Conservation (phyloP, 1,140 invertebrate species). For the Venustaconcha ellipsiformis region DNA sequence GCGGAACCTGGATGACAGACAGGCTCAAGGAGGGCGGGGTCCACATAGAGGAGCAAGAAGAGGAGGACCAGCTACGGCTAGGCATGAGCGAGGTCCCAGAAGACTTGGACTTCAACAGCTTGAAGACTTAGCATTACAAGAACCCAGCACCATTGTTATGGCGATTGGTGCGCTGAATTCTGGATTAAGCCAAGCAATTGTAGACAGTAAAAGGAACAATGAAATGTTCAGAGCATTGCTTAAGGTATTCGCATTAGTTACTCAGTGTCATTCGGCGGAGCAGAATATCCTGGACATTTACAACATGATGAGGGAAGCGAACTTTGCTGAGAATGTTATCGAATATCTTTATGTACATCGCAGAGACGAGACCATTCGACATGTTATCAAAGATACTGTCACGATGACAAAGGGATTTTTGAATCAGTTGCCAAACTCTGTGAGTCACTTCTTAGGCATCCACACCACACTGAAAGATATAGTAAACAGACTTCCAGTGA, state of each 20-base stretch:
- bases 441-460: conserved; percentile 24
- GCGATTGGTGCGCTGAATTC: conserved; percentile 11
- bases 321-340: conserved; percentile 15
- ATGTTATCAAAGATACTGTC: conserved; percentile 19
- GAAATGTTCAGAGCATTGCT: conserved; percentile 6
- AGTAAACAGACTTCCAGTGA: too few relatives aligned
- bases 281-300: conserved; percentile 3
- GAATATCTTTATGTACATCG: conserved; percentile 1
- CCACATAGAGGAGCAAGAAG: neutral
- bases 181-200: conserved; percentile 11
- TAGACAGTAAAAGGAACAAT: neutral
- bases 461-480: neutral
- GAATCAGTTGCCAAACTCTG: conserved; percentile 11
- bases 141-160: conserved; percentile 10
- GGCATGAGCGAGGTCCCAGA: neutral
- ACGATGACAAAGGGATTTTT: conserved; percentile 7
- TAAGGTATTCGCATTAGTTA: conserved; percentile 17
- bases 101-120: neutral
- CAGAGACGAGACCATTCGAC: conserved; percentile 1
- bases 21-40: neutral
- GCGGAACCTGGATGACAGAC: neutral
- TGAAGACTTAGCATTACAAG: conserved; percentile 1
- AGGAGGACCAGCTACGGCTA: neutral
- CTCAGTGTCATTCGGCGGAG: conserved; percentile 13
- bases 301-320: conserved; percentile 18